phyloP scores from a whole-genome alignment of 2,113 vertebrate genomes.

The Mellivora capensis region DNA sequence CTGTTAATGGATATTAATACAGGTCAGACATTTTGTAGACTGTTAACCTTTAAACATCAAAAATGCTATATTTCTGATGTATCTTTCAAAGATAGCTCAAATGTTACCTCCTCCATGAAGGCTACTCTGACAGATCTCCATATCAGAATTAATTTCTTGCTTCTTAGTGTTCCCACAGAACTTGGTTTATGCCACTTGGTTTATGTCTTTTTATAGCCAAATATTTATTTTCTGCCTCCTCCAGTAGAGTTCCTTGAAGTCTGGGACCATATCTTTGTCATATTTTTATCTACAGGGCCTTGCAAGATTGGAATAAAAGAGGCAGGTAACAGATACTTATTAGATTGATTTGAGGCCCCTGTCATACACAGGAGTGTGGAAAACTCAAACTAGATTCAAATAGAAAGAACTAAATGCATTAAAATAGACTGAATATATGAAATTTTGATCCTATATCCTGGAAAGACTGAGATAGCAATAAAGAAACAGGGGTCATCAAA shows the following conservation, averaged over 20 bases:
- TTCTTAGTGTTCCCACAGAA: neutral
- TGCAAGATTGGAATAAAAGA: neutral
- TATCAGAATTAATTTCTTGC: neutral
- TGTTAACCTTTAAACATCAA: constrained; percentile 49
- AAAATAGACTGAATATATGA: neutral
- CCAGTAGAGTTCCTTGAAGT: neutral
- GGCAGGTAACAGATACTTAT: neutral
- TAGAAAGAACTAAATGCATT: neutral
- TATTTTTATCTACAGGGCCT: neutral
- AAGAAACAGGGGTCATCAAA: neutral
- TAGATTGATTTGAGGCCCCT: neutral
- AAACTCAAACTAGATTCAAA: neutral
- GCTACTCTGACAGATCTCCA: neutral
- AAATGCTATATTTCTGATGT: neutral
- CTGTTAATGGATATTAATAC: neutral
- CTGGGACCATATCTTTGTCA: neutral
- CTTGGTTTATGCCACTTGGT: neutral
- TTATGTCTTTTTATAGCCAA: neutral
- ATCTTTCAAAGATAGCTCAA: constrained; percentile 41
- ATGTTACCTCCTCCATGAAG: constrained; percentile 40
- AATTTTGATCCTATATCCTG: neutral
- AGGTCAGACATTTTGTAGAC: neutral
- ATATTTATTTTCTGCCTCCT: neutral
- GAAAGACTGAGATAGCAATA: neutral
- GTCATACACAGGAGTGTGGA: neutral